Evolutionary conservation across 37 sponge, comb jelly and placozoan genomes (phyloP).

Genomic region (Cliona cf. orientalis): DNA sequence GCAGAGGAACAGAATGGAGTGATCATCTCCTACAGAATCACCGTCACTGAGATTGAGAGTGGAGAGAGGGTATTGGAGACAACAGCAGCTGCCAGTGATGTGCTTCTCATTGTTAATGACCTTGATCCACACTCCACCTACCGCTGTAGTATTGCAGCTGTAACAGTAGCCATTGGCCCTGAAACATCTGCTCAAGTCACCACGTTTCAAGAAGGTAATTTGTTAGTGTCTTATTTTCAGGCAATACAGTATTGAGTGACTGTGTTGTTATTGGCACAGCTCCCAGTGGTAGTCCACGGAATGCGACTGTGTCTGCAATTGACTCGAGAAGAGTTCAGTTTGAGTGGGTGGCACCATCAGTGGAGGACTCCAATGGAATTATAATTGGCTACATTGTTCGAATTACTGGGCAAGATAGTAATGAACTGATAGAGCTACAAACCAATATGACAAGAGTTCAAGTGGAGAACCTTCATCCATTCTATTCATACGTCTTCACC

Average conservation of each 20-base stretch:
- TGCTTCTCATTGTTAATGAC: not conserved
- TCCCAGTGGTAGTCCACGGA: conserved; percentile 20
- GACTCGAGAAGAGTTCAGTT: conserved; percentile 3
- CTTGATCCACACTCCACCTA: conserved; percentile 35
- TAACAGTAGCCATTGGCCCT: too few species aligned
- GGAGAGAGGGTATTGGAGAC: not conserved
- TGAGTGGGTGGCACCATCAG: conserved; percentile 19
- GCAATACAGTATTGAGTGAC: too few species aligned
- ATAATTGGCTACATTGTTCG: conserved; percentile 20
- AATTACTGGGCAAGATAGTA: not conserved
- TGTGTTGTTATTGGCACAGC: conserved; percentile 11
- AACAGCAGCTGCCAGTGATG: conserved; percentile 18
- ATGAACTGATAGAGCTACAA: conserved; percentile 7
- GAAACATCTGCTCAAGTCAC: too few species aligned
- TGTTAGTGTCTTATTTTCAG: too few species aligned
- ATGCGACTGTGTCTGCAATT: not conserved
- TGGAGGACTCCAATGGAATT: conserved; percentile 30
- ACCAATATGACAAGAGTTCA: conserved; percentile 1
- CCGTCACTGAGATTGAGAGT: conserved; percentile 3
- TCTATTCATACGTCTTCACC: conserved; percentile 32
- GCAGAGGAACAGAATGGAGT: conserved; percentile 29
- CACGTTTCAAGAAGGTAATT: too few species aligned
- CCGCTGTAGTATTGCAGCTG: conserved; percentile 30
- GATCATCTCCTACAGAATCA: conserved; percentile 3
- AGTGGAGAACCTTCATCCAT: conserved; percentile 17